Evolutionary conservation across 1,140 invertebrate genomes (phyloP), one percentile per base, ranked within the genome.

Genomic region (Wiebesia pumilae): DNA sequence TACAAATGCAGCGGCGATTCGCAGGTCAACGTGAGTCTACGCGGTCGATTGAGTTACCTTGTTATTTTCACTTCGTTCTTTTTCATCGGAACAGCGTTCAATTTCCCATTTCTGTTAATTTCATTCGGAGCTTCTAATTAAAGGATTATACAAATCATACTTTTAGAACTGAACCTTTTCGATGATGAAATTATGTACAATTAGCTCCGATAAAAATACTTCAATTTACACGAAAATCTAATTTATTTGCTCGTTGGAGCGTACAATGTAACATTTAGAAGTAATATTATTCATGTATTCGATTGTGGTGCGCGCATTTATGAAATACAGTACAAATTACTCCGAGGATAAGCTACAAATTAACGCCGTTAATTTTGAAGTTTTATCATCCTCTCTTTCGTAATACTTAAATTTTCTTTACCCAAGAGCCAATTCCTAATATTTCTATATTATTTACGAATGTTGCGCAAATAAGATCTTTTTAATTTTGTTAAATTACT

Each of bases 101-200:
- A 62, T 58, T 73, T 30, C 30, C 79, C 79, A 78, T 86, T n/a
- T n/a, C 87, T 87, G 87, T 81, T 73, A 85, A 86, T 83, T 87
- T 84, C 54, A 16, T 21, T 43, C 30, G 21, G 47, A 77, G 71
- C 83, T 33, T 84, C 33, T 62, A 84, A 84, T 84, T 84, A 84
- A 33, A 33, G 3, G 6, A 77, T 71, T 71, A 71, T 38, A 71
- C 21, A 71, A 71, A 71, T 71, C 35, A 14, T 0, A 38, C 69
- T 71, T 71, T 71, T 33, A 71, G 1, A 35, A 62, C 16, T 4
- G 16, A 71, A 38, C 30, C 3, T 38, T 38, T 71, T 21, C 69
- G 14, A 6, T 19, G 33, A 38, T 19, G 21, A 6, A 3, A 71
- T 38, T 38, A 19, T 38, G 3, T 38, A 38, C 24, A 38, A 71